Conservation (phyloP, 2,113 vertebrate genomes). For the Prunella himalayana region DNA sequence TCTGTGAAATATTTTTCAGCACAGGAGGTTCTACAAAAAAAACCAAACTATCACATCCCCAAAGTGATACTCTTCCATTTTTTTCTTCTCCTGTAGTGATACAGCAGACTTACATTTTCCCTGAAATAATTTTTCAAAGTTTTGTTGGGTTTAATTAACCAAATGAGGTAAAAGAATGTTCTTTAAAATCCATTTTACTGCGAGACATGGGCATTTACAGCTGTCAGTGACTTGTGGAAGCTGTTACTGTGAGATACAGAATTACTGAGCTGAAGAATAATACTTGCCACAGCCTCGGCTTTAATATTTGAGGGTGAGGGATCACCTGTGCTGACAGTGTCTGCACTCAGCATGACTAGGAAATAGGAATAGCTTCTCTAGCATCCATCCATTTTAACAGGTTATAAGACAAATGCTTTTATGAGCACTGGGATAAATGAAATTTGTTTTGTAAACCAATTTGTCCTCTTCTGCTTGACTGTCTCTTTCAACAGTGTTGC, state of each 20-base stretch:
- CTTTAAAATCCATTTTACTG: not conserved
- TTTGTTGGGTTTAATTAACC: slow-evolving; percentile 17
- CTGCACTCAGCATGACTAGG: not conserved
- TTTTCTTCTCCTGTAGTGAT: not conserved
- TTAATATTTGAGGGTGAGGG: slow-evolving; percentile 21
- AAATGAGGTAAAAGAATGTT: not conserved
- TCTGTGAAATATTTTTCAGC: not conserved
- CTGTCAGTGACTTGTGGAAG: not conserved
- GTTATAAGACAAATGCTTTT: slow-evolving; percentile 17
- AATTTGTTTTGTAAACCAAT: slow-evolving; percentile 2
- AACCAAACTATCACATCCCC: not conserved
- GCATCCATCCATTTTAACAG: not conserved
- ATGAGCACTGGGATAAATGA: not conserved
- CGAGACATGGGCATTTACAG: not conserved
- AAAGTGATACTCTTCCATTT: not conserved
- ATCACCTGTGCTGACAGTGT: not conserved
- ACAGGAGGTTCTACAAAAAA: not conserved
- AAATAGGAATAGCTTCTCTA: slow-evolving; percentile 20
- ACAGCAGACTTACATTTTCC: not conserved
- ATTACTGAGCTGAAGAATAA: slow-evolving; percentile 14
- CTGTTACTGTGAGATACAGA: slow-evolving; percentile 26
- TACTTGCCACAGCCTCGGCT: not conserved
- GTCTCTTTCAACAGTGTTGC: slow-evolving; percentile 1
- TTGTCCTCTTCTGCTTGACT: slow-evolving; percentile 4
- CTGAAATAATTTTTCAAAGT: not conserved